These are phyloP conservation scores for Meganola albula DNA, from an alignment of 2,888 invertebrate genomes.

Conservation along the genomic window DNA sequence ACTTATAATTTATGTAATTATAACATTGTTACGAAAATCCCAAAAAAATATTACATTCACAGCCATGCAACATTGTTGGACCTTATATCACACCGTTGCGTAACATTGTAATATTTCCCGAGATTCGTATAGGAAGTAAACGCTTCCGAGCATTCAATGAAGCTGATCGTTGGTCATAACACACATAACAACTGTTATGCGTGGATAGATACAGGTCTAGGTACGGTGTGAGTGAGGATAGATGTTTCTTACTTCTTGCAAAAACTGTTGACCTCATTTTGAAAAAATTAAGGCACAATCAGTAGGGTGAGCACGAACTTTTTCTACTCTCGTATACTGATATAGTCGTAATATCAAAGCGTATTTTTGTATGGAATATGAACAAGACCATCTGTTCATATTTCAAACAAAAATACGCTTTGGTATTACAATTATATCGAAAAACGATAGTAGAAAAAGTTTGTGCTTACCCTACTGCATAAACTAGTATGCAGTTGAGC, in stretches of 20 bases:
- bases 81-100: constrained; percentile 33
- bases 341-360: too few relatives aligned
- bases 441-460: too few relatives aligned
- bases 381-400: too few relatives aligned
- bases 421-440: too few relatives aligned
- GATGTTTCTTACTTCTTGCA: background rate
- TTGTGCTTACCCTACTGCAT: too few relatives aligned
- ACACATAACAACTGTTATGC: constrained; percentile 22
- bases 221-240: constrained; percentile 20
- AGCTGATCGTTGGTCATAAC: constrained; percentile 24
- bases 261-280: background rate
- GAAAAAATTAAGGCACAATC: background rate
- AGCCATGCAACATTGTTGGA: constrained; percentile 14
- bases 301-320: too few relatives aligned
- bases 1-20: too few relatives aligned
- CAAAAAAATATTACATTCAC: constrained; percentile 23
- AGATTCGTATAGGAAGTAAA: constrained; percentile 27
- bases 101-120: constrained; percentile 24
- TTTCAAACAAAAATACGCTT: too few relatives aligned
- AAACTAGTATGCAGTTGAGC: too few relatives aligned
- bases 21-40: constrained; percentile 18
- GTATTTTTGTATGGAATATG: too few relatives aligned
- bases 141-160: constrained; percentile 37
- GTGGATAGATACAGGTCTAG: constrained; percentile 11
- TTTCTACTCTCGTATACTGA: too few relatives aligned